phyloP scores from a whole-genome alignment of 1,140 invertebrate species.

The Rhopalosiphum padi region DNA sequence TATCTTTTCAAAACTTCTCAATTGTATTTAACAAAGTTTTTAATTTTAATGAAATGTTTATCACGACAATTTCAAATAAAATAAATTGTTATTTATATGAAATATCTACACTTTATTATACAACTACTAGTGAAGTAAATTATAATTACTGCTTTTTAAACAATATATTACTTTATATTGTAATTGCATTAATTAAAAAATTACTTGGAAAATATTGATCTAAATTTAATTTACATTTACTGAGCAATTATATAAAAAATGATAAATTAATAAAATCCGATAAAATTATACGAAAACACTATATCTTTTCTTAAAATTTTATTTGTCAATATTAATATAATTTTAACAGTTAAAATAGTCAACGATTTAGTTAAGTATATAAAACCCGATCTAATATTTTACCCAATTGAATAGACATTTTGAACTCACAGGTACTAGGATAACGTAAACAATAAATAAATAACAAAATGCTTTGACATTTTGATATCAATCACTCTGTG shows the following conservation, averaged over 20 bases:
- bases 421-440: background rate
- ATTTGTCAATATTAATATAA: background rate
- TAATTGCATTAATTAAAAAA: background rate
- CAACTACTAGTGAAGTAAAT: background rate
- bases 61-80: background rate
- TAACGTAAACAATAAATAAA: background rate
- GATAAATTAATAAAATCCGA: background rate
- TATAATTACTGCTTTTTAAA: too few relatives aligned
- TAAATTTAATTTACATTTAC: background rate
- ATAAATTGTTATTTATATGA: background rate
- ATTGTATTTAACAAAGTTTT: background rate
- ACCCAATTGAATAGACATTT: background rate
- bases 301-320: background rate
- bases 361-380: background rate
- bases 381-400: background rate
- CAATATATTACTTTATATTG: background rate
- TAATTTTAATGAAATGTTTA: background rate
- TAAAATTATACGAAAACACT: background rate
- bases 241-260: too few relatives aligned
- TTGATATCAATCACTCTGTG: background rate
- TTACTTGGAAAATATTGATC: too few relatives aligned
- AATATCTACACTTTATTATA: background rate
- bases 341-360: background rate
- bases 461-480: background rate
- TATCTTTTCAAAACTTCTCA: background rate